Conservation (phyloP, 2,113 vertebrate species). For the Mesitornis unicolor region DNA sequence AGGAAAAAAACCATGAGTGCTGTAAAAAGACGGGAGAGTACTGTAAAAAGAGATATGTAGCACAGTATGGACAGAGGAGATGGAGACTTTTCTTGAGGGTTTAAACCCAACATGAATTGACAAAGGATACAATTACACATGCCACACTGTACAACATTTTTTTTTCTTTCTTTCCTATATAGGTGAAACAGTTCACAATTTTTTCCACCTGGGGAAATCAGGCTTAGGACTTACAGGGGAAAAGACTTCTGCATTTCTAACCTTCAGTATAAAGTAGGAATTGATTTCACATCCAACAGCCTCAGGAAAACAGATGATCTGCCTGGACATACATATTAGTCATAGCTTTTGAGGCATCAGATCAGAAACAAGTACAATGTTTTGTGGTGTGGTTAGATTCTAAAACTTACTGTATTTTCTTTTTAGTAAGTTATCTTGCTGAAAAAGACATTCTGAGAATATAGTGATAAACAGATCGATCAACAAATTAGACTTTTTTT, state of each 20-base stretch:
- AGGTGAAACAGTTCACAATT: not conserved
- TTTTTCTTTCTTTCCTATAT: rapidly evolving
- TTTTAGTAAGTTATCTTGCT: not conserved
- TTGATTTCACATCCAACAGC: rapidly evolving
- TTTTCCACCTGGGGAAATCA: not conserved
- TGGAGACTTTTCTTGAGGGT: not conserved
- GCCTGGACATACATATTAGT: not conserved
- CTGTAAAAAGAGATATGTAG: not conserved
- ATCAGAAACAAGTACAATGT: not conserved
- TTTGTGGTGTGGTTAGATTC: not conserved
- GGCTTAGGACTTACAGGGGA: not conserved
- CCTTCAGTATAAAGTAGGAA: not conserved
- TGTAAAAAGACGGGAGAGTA: not conserved
- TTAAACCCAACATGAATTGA: not conserved
- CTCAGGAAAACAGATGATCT: not conserved
- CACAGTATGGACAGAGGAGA: rapidly evolving
- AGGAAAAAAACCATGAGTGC: not conserved
- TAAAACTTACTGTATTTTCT: not conserved
- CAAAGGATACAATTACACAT: not conserved
- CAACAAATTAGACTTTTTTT: not conserved
- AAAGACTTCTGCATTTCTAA: not conserved
- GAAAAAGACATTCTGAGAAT: not conserved
- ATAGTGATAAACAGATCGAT: not conserved
- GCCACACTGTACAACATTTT: not conserved
- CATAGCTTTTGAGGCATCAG: not conserved